Evolutionary conservation across 2,113 vertebrate genomes (phyloP).

Genomic region (Capricornis sumatraensis): DNA sequence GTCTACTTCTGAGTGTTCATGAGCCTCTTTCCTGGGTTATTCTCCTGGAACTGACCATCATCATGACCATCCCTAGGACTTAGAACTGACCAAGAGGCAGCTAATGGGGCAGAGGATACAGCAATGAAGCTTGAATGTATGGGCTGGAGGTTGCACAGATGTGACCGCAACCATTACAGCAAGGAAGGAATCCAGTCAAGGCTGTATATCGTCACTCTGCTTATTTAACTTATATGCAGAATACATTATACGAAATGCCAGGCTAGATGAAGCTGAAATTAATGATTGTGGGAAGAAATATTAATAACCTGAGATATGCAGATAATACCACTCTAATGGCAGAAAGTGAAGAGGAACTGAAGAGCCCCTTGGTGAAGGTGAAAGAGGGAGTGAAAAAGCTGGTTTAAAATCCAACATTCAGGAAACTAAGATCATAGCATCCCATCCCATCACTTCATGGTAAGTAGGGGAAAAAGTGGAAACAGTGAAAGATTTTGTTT

Average conservation of each 20-base stretch:
- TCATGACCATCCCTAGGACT: not conserved
- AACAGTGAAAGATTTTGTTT: not conserved
- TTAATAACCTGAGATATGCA: not conserved
- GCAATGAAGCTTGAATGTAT: not conserved
- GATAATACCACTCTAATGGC: not conserved
- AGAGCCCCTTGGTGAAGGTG: not conserved
- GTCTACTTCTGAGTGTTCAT: not conserved
- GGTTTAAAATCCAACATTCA: not conserved
- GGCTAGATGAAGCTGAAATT: not conserved
- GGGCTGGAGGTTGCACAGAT: not conserved
- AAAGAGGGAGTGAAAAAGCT: not conserved
- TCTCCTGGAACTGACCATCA: not conserved
- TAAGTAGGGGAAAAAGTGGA: not conserved
- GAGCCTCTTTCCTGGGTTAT: not conserved
- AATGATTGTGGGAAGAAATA: not conserved
- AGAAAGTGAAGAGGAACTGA: not conserved
- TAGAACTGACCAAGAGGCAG: not conserved
- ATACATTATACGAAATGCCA: accelerated
- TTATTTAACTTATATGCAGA: not conserved
- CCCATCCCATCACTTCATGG: not conserved
- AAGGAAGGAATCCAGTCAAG: not conserved
- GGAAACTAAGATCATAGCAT: not conserved
- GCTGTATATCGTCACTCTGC: not conserved
- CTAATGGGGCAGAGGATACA: not conserved
- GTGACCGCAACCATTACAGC: not conserved